Base-by-base conservation (phyloP, 2,888 invertebrate species). In the Lissonota sp. region DNA sequence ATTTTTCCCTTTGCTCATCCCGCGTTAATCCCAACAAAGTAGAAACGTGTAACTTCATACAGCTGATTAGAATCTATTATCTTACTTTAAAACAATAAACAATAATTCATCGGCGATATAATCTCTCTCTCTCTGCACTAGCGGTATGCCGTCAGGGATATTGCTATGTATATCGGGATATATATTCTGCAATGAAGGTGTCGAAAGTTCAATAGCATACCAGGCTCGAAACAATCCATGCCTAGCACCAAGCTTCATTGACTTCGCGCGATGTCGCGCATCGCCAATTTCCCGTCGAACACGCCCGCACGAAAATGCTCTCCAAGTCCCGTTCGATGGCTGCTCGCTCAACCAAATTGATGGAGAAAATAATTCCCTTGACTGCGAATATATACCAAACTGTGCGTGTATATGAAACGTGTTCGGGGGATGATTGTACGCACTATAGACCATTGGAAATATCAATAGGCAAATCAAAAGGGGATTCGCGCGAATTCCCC, bases 401-500 rank as follows among this genome's bases (percentile, higher is more conserved):
- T 58, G 37, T 42, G 71, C 57, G 14, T 14, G n/a, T 26, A 26
- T 26, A 26, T 26, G 51, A 42, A n/a, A 58, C 46, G 70, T 62
- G 75, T 71, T 58, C 82, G 83, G 83, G 86, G 87, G 84, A 87
- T 86, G 87, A 91, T 91, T 88, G 91, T 91, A 92, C 88, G 49
- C 49, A 62, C 55, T 55, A 76, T 51, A 42, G 53, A 53, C 14
- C 75, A 37, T 60, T 51, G 49, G 55, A 49, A 49, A 42, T 62
- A 44, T 26, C 44, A 8, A 67, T 12, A 53, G 12, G 42, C 26
- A 26, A 51, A 62, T 44, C 90, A 91, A 93, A 93, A 93, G 93
- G 93, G 91, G 92, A 92, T 91, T 90, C 93, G 92, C 92, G 92
- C 92, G 60, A 26, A 87, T 87, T 89, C 10, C 14, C 12, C 5